Percentiles rank a stretch among this genome's conserved stretches.
Evolutionary conservation across 1,140 invertebrate species (phyloP).

Genomic region (Drosophila malerkotliana): DNA sequence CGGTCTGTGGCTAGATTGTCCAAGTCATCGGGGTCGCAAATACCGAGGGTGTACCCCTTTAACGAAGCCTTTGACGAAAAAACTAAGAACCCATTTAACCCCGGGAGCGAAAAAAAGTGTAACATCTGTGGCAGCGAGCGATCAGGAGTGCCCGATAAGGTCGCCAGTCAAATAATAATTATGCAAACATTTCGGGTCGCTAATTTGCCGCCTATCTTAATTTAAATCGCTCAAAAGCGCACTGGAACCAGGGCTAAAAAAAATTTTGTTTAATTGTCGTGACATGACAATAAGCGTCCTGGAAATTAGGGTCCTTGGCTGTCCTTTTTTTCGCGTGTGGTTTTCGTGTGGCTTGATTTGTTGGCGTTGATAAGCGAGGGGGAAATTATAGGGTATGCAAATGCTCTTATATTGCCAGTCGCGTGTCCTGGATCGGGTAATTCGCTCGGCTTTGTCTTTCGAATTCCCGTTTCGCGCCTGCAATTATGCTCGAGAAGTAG

Average conservation of each 20-base stretch:
- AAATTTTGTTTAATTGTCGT: conserved; percentile 74
- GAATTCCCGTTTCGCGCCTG: conserved; percentile 48
- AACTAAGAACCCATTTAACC: conserved; percentile 38
- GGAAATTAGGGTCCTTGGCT: conserved; percentile 71
- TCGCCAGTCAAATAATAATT: conserved; percentile 70
- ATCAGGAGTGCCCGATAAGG: conserved; percentile 62
- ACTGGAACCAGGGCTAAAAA: conserved; percentile 53
- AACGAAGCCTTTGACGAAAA: conserved; percentile 12
- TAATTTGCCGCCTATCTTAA: conserved; percentile 80
- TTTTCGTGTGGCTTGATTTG: conserved; percentile 60
- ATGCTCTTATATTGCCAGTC: conserved; percentile 61
- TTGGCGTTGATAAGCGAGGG: conserved; percentile 63
- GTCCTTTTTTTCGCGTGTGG: conserved; percentile 58
- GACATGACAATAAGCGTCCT: conserved; percentile 74
- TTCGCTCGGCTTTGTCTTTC: neutral
- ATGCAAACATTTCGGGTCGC: conserved; percentile 79
- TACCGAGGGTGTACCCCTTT: conserved; percentile 39
- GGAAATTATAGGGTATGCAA: conserved; percentile 78
- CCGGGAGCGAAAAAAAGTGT: conserved; percentile 49
- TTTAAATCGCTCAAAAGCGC: conserved; percentile 79
- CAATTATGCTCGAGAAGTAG: conserved; percentile 54
- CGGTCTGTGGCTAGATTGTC: conserved; percentile 47
- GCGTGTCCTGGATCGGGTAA: conserved; percentile 64
- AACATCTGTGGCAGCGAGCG: conserved; percentile 71
- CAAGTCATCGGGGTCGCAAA: conserved; percentile 63